Conservation (phyloP, 2,888 invertebrate species). For the Agrotis segetum region DNA sequence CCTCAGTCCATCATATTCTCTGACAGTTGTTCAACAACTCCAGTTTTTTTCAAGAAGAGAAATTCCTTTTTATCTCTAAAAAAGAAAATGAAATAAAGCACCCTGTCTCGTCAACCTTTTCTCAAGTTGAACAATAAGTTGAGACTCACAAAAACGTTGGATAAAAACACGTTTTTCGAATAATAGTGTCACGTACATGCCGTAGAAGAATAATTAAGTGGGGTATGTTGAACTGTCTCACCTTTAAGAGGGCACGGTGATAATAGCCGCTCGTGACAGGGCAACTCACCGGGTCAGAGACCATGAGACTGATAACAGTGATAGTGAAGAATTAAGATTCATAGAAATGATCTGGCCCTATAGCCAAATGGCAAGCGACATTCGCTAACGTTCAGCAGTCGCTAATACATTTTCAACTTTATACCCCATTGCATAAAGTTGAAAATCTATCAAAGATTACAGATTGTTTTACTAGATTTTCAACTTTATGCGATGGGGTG, state of each 20-base stretch:
- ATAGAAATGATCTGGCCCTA: not conserved
- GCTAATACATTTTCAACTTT: too few relatives aligned
- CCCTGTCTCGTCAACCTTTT: slow-evolving; percentile 30
- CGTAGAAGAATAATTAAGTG: slow-evolving; percentile 38
- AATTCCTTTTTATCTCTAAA: slow-evolving; percentile 13
- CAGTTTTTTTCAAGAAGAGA: not conserved
- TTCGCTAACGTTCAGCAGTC: too few relatives aligned
- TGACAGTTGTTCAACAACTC: slow-evolving; percentile 14
- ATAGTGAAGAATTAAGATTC: slow-evolving; percentile 18
- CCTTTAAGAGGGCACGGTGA: slow-evolving; percentile 46
- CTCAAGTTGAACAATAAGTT: slow-evolving; percentile 34
- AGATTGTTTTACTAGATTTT: too few relatives aligned
- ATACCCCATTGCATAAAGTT: too few relatives aligned
- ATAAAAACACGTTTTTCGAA: slow-evolving; percentile 31
- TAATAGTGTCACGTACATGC: slow-evolving; percentile 38
- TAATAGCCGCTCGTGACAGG: slow-evolving; percentile 21
- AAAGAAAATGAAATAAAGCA: slow-evolving; percentile 47
- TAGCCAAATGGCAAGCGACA: too few relatives aligned
- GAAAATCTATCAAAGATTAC: too few relatives aligned
- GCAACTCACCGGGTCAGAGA: slow-evolving; percentile 27
- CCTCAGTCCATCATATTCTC: not conserved
- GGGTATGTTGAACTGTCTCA: slow-evolving; percentile 50
- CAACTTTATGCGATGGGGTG: too few relatives aligned
- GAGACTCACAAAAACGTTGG: slow-evolving; percentile 11
- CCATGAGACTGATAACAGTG: slow-evolving; percentile 5